Conservation (phyloP, 2,888 invertebrate species). For the Macaria notata region DNA sequence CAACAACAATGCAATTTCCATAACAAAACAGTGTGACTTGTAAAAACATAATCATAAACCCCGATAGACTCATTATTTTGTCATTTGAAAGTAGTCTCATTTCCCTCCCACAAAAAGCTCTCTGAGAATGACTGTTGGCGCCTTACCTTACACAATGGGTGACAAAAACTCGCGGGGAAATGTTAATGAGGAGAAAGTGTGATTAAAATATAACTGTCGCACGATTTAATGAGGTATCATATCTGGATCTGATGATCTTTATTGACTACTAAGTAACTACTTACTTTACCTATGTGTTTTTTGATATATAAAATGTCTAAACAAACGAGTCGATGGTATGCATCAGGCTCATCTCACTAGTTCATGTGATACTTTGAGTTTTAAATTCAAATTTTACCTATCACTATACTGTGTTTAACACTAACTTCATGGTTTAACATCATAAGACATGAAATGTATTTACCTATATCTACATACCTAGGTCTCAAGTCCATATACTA, state of each 20-base stretch:
- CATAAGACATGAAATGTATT: too few relatives aligned
- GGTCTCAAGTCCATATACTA: too few relatives aligned
- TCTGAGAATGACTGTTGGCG: conserved; percentile 11
- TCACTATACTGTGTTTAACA: too few relatives aligned
- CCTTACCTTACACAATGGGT: conserved; percentile 24
- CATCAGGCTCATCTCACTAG: too few relatives aligned
- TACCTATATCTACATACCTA: too few relatives aligned
- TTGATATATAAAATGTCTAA: too few relatives aligned
- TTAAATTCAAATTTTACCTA: too few relatives aligned
- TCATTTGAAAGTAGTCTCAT: conserved; percentile 5
- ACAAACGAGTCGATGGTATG: too few relatives aligned
- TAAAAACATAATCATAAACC: neutral
- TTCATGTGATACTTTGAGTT: too few relatives aligned
- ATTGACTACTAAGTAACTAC: too few relatives aligned
- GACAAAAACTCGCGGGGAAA: conserved; percentile 26
- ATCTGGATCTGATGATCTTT: conserved; percentile 9
- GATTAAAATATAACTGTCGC: conserved; percentile 52
- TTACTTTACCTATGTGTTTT: too few relatives aligned
- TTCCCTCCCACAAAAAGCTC: conserved; percentile 8
- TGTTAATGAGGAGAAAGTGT: conserved; percentile 52
- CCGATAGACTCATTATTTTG: conserved; percentile 1
- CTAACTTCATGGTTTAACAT: too few relatives aligned
- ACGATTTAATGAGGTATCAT: conserved; percentile 50
- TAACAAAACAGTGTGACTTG: neutral
- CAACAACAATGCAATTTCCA: neutral